These are phyloP conservation scores for Hemiprocne comata DNA, from an alignment of 2,113 vertebrate genomes.

Conservation along the genomic window DNA sequence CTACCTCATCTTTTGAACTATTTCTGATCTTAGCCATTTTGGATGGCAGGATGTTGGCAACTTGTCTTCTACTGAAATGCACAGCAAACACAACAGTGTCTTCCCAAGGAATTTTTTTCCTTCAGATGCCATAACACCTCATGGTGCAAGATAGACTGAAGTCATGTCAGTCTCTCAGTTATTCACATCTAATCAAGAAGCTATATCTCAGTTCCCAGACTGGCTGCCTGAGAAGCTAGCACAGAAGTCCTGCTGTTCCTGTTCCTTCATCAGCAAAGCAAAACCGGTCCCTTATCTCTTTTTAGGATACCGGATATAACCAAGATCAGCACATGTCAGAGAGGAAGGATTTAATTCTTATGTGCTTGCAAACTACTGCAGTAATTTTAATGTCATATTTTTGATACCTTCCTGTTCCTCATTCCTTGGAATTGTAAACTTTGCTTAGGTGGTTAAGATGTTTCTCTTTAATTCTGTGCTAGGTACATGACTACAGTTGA, in stretches of 20 bases:
- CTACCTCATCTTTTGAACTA: neutral
- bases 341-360: neutral
- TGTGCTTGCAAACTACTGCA: neutral
- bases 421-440: neutral
- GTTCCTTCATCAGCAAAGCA: neutral
- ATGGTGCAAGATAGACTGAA: neutral
- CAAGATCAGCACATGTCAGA: neutral
- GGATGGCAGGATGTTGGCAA: neutral
- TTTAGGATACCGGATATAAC: neutral
- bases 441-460: neutral
- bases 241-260: neutral
- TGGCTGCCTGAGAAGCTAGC: slow-evolving; percentile 1
- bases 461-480: neutral
- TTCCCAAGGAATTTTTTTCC: neutral
- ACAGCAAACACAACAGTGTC: neutral
- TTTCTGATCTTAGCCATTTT: neutral
- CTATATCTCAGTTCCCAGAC: slow-evolving; percentile 23
- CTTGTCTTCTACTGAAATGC: neutral
- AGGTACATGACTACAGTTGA: neutral
- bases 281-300: neutral
- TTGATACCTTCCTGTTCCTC: neutral
- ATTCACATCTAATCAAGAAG: slow-evolving; percentile 10
- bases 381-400: neutral
- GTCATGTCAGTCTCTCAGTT: neutral
- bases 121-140: neutral